phyloP scores from a whole-genome alignment of 2,888 invertebrate genomes.

The Lumbricus terrestris region DNA sequence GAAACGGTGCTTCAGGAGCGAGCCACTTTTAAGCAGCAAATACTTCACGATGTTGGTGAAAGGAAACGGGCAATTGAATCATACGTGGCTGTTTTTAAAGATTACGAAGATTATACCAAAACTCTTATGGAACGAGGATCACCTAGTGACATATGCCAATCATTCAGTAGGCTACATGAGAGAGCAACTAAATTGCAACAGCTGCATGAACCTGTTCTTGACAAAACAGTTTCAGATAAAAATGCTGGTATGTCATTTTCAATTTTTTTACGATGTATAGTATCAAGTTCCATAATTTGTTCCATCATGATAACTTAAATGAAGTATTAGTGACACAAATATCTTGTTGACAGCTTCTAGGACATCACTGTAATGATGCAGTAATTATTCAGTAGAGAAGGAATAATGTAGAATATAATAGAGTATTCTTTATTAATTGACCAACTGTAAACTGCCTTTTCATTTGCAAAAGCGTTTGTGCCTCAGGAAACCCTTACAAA shows the following conservation, averaged over 20 bases:
- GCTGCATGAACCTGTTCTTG: not conserved
- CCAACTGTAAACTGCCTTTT: too few relatives aligned
- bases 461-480: too few relatives aligned
- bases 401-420: too few relatives aligned
- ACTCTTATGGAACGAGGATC: not conserved
- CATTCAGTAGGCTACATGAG: not conserved
- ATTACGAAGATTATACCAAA: not conserved
- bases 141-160: not conserved
- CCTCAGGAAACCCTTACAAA: too few relatives aligned
- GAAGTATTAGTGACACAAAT: not conserved
- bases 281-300: not conserved
- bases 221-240: not conserved
- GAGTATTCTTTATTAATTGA: too few relatives aligned
- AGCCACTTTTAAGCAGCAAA: not conserved
- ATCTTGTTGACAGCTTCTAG: not conserved
- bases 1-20: not conserved
- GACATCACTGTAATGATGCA: not conserved
- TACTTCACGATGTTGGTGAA: not conserved
- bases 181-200: not conserved
- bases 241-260: not conserved
- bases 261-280: too few relatives aligned
- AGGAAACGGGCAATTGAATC: not conserved
- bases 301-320: not conserved
- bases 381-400: not conserved
- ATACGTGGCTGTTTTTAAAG: not conserved